Conservation (phyloP, 2,113 vertebrate genomes). For the Phyllostomus hastatus region DNA sequence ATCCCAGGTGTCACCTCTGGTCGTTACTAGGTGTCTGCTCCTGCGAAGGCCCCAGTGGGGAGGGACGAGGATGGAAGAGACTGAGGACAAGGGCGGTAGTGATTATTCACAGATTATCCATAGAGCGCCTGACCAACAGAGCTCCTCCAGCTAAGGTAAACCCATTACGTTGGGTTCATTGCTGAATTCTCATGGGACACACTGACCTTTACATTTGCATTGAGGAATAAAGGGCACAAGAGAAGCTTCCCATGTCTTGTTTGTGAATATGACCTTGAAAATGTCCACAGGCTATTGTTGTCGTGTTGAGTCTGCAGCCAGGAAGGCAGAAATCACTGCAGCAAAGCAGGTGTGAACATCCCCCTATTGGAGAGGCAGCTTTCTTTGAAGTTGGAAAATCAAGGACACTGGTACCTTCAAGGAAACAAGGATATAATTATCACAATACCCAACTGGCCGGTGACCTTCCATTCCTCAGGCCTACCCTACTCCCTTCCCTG, state of each 20-base stretch:
- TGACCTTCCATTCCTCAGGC: conserved; percentile 72
- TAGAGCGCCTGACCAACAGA: background rate
- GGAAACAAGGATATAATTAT: conserved; percentile 73
- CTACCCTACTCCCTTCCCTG: conserved; percentile 62
- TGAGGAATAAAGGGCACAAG: conserved; percentile 1
- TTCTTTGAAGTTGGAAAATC: conserved; percentile 70
- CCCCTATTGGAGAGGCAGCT: conserved; percentile 41
- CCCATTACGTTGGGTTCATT: background rate
- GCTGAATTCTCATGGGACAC: background rate
- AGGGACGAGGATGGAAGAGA: background rate
- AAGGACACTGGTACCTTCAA: conserved; percentile 71
- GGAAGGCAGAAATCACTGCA: conserved; percentile 54
- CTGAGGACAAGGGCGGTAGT: no score
- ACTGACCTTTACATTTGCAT: background rate
- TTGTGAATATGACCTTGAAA: conserved; percentile 60
- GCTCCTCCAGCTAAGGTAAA: background rate
- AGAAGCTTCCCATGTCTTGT: background rate
- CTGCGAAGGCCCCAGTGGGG: background rate
- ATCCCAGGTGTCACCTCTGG: background rate
- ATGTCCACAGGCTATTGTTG: conserved; percentile 61
- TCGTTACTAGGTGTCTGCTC: background rate
- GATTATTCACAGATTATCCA: background rate
- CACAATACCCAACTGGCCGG: conserved; percentile 47
- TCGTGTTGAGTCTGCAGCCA: conserved; percentile 68
- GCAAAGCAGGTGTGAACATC: conserved; percentile 66